Base-by-base conservation (phyloP, 2,113 vertebrate species). In the human (Homo sapiens) region DNA sequence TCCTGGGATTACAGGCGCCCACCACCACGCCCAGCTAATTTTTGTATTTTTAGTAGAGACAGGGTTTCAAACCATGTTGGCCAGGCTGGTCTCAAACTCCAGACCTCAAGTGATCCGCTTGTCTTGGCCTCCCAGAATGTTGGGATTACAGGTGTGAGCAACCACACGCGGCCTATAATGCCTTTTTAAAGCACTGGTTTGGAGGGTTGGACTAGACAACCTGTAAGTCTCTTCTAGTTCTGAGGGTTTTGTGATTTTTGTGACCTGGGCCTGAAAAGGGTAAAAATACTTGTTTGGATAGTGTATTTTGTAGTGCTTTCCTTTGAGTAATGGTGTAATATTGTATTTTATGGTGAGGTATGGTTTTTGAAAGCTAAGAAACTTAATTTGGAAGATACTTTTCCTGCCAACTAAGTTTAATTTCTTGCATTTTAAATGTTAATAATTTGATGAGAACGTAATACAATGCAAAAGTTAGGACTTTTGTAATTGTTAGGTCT, bases 371-470 rank as follows among this genome's bases (percentile, higher is more conserved):
- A 96, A 83, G 30, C 48, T 61, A 73, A 55, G 43, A 78, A 48
- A 48, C 20, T 73, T 73, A 52, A 72, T 80, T 59, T 84, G 48
- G 79, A 90, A 85, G 80, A 48, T 81, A 75, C 5, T 93, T 92
- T 81, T 66, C 23, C 84, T 89, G 30, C 12, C 64, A 85, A 86
- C 43, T 68, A 92, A 84, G 40, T 92, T 96, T n/a, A 57, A 40
- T 92, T 27, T 97, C 14, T 94, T 90, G 40, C 8, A 82, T 82
- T 84, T 80, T 94, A 94, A 95, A 81, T 89, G 30, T 70, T 64
- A 87, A 18, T 52, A 48, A 85, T 92, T 93, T 89, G 82, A 79
- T 93, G 57, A 96, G 72, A 90, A 64, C n/a, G 5, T 72, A 76
- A 89, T 55, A 16, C 16, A 78, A 3, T 82, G 22, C 50, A 81